phyloP scores from a whole-genome alignment of 2,113 vertebrate genomes.

The Platysternon megacephalum region DNA sequence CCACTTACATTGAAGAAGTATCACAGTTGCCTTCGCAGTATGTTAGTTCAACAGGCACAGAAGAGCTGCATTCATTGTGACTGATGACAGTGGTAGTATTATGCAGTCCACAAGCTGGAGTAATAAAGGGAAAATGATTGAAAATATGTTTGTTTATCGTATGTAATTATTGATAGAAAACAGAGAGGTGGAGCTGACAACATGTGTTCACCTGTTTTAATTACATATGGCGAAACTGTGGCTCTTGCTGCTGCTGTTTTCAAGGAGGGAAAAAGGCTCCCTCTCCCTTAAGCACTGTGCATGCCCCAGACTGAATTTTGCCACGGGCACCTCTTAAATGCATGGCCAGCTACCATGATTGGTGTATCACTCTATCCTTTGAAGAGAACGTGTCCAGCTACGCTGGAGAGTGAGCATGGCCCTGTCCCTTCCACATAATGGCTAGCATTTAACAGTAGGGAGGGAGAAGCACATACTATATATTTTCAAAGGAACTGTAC shows the following conservation, averaged over 20 bases:
- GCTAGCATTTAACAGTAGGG: not conserved
- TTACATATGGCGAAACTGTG: not conserved
- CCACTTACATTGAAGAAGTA: constrained; percentile 72
- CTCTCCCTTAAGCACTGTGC: not conserved
- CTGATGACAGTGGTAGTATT: constrained; percentile 34
- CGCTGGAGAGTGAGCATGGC: not conserved
- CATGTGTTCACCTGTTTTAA: not conserved
- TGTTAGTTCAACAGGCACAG: constrained; percentile 59
- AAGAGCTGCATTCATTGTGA: constrained; percentile 61
- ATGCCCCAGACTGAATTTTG: not conserved
- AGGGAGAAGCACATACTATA: not conserved
- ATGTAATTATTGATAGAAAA: not conserved
- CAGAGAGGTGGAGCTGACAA: not conserved
- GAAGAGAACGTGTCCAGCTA: not conserved
- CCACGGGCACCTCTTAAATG: not conserved
- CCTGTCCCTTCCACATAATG: not conserved
- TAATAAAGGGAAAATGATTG: not conserved
- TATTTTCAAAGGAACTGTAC: not conserved
- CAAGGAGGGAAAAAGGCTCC: not conserved
- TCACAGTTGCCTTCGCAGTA: constrained; percentile 78
- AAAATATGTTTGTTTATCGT: not conserved
- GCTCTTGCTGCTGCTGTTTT: not conserved
- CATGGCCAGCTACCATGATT: not conserved
- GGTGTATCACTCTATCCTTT: not conserved
- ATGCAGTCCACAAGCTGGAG: constrained; percentile 28